Evolutionary conservation across 2,888 invertebrate species (phyloP).

Genomic region (Smittia sp.): DNA sequence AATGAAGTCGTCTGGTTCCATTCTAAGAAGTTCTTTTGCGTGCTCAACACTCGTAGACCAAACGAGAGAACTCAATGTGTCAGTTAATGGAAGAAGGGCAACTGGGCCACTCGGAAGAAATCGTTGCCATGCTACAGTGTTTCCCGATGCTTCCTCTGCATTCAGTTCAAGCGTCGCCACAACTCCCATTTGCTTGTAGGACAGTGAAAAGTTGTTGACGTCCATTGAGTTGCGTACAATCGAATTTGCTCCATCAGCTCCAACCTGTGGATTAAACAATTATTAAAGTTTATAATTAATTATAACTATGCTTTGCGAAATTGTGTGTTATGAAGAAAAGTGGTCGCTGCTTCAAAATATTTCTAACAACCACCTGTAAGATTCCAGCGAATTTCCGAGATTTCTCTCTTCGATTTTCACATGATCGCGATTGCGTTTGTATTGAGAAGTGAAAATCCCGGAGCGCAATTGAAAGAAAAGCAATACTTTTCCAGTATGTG

Average conservation of each 20-base stretch:
- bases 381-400: background rate
- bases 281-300: background rate
- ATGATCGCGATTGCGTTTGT: background rate
- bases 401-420: slow-evolving; percentile 17
- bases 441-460: background rate
- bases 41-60: slow-evolving; percentile 81
- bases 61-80: slow-evolving; percentile 81
- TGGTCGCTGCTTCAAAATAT: too few relatives aligned
- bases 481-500: slow-evolving; percentile 10
- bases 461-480: background rate
- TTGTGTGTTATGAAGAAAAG: too few relatives aligned
- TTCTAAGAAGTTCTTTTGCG: slow-evolving; percentile 68
- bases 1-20: slow-evolving; percentile 77
- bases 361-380: slow-evolving; percentile 7
- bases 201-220: slow-evolving; percentile 75
- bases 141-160: slow-evolving; percentile 74
- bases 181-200: slow-evolving; percentile 86
- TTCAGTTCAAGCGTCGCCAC: slow-evolving; percentile 85
- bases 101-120: slow-evolving; percentile 91
- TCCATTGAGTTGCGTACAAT: slow-evolving; percentile 79
- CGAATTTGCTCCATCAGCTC: slow-evolving; percentile 93
- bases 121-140: slow-evolving; percentile 93
- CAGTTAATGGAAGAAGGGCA: slow-evolving; percentile 82
- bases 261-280: slow-evolving; percentile 73
- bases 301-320: too few relatives aligned